Percentiles rank a stretch among this genome's conserved stretches.
These are phyloP conservation scores for Sturnus vulgaris DNA, from an alignment of 2,113 vertebrate genomes.

Conservation along the genomic window DNA sequence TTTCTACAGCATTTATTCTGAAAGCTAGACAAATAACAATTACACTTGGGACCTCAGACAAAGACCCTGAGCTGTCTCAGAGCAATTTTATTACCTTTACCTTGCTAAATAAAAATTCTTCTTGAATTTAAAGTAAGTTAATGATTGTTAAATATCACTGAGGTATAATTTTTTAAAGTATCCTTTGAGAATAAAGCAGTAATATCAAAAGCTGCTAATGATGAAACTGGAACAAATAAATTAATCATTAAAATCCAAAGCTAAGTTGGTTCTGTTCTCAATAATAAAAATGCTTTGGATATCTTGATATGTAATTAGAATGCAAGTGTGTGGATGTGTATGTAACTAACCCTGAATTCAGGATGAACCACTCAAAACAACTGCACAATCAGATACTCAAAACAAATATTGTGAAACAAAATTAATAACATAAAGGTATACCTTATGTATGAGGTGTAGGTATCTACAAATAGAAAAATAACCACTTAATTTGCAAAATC, in stretches of 20 bases:
- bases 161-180: background rate
- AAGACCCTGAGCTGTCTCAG: background rate
- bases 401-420: background rate
- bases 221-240: background rate
- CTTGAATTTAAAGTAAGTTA: background rate
- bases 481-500: background rate
- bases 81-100: background rate
- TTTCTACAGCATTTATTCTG: constrained; percentile 8
- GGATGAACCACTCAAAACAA: background rate
- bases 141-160: background rate
- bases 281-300: background rate
- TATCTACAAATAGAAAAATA: background rate
- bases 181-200: background rate
- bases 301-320: background rate
- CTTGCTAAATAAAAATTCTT: background rate
- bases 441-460: background rate
- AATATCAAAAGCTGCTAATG: background rate
- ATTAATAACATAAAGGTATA: background rate
- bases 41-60: background rate
- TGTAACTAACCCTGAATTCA: background rate
- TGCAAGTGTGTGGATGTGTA: background rate
- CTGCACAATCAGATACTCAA: background rate
- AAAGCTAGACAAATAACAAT: constrained; percentile 37
- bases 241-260: constrained; percentile 1
- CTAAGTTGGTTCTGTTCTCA: background rate